These are phyloP conservation scores for Cheilosia vulpina DNA, from an alignment of 2,888 invertebrate genomes.

Conservation along the genomic window DNA sequence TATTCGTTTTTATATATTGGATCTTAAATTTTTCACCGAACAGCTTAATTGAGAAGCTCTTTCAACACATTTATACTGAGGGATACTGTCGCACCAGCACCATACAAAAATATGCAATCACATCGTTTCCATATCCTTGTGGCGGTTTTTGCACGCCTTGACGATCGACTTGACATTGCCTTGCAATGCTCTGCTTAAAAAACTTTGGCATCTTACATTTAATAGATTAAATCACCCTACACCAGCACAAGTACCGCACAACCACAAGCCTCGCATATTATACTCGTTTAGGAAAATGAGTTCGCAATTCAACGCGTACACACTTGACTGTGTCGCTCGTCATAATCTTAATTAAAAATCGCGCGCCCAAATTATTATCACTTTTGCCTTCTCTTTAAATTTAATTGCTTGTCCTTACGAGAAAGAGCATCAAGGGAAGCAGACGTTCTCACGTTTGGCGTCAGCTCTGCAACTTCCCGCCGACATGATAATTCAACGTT, in stretches of 20 bases:
- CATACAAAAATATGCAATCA: no score
- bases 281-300: not conserved
- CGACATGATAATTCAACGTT: constrained; percentile 27
- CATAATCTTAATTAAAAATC: constrained; percentile 63
- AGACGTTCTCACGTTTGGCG: not conserved
- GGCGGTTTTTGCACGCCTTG: no score
- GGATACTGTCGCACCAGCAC: no score
- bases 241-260: not conserved
- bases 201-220: not conserved
- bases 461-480: not conserved
- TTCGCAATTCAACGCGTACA: constrained; percentile 1
- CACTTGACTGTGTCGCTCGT: constrained; percentile 28
- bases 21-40: no score
- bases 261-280: not conserved
- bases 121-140: no score
- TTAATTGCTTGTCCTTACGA: not conserved
- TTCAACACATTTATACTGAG: no score
- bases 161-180: no score
- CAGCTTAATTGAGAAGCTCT: no score
- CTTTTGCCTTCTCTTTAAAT: not conserved
- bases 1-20: no score
- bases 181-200: not conserved
- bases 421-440: no score
- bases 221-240: not conserved
- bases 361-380: constrained; percentile 29